A percentile compares a stretch with the other conserved stretches of the same genome.
Conservation (phyloP, 2,797 vertebrate genomes). For the Tolypeutes matacus region DNA sequence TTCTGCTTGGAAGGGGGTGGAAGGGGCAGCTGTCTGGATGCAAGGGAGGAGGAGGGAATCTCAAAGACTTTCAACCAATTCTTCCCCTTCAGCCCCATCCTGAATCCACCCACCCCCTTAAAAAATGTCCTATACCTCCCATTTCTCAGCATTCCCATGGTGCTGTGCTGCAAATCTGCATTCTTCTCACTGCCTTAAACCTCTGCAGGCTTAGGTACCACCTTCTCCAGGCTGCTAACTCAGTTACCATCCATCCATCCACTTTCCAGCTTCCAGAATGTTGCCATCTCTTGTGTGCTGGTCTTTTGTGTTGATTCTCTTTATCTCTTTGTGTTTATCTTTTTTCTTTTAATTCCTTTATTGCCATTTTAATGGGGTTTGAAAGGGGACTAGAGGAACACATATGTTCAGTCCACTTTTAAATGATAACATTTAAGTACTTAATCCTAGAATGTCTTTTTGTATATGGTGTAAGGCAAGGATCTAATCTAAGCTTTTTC, state of each 20-base stretch:
- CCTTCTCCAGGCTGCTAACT: not conserved
- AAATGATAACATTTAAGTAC: not conserved
- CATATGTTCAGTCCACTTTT: not conserved
- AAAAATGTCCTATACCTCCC: not conserved
- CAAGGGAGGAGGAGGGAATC: no score
- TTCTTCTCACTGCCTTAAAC: not conserved
- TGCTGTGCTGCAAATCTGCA: not conserved
- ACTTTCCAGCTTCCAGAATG: not conserved
- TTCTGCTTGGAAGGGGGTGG: no score
- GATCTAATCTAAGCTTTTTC: not conserved
- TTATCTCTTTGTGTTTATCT: not conserved
- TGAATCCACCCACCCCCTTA: not conserved
- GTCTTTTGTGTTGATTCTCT: not conserved
- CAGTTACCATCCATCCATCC: not conserved
- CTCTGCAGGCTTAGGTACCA: not conserved
- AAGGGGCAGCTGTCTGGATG: no score
- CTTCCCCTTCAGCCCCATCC: not conserved
- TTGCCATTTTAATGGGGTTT: not conserved
- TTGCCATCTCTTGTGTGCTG: no score
- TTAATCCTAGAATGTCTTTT: not conserved
- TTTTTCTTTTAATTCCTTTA: not conserved
- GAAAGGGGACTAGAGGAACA: not conserved
- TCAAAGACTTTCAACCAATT: not conserved
- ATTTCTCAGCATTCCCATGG: not conserved
- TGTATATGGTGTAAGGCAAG: not conserved